Percentiles rank a stretch among this genome's conserved stretches.
These are phyloP conservation scores for Amphipoea oculea DNA, from an alignment of 2,888 invertebrate genomes.

Conservation along the genomic window DNA sequence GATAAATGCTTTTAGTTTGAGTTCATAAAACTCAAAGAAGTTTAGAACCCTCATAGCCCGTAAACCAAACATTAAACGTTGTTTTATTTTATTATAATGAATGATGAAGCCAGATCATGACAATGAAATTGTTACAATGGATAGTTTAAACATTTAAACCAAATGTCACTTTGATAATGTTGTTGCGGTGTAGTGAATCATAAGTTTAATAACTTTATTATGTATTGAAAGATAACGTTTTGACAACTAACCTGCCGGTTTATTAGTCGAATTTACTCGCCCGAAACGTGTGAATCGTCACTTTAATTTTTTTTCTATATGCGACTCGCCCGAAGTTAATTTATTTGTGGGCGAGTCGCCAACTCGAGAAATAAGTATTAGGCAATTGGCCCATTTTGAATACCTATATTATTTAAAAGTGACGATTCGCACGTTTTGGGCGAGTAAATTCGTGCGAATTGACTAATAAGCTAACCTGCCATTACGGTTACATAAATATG, in stretches of 20 bases:
- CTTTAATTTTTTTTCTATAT: too few relatives aligned
- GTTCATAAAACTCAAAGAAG: not conserved
- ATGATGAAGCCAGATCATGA: not conserved
- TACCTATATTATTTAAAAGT: too few relatives aligned
- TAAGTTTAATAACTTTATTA: constrained; percentile 34
- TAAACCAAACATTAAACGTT: not conserved
- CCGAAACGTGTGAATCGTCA: too few relatives aligned
- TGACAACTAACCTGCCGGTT: not conserved
- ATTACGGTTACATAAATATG: not conserved
- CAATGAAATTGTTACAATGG: constrained; percentile 44
- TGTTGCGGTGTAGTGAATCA: constrained; percentile 17
- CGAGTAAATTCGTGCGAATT: too few relatives aligned
- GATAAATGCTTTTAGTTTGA: not conserved
- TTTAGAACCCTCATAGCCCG: too few relatives aligned
- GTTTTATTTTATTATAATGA: constrained; percentile 4
- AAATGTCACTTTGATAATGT: constrained; percentile 14
- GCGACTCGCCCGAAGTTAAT: too few relatives aligned
- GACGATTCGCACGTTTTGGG: too few relatives aligned
- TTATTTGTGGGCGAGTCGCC: too few relatives aligned
- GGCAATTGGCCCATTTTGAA: too few relatives aligned
- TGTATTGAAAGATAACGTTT: constrained; percentile 28
- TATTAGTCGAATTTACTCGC: not conserved
- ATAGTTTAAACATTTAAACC: constrained; percentile 25
- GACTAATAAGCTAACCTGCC: too few relatives aligned
- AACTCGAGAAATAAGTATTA: too few relatives aligned